Evolutionary conservation across 2,797 vertebrate genomes (phyloP).

Genomic region (Leuciscus waleckii): DNA sequence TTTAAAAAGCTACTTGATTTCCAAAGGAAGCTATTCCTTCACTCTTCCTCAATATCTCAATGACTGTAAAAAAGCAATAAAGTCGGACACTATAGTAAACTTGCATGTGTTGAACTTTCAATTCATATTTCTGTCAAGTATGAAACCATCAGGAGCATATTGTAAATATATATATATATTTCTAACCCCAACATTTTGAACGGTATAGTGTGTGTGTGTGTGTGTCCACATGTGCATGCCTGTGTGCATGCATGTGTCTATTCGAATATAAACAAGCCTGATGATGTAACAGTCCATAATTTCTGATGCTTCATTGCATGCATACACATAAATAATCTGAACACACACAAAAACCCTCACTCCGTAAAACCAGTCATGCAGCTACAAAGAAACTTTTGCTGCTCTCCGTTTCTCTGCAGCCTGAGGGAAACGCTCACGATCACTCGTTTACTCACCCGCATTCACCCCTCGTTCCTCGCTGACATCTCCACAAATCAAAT

Average conservation of each 20-base stretch:
- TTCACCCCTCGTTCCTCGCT: conserved; percentile 42
- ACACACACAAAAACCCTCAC: conserved; percentile 14
- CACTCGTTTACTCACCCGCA: conserved; percentile 41
- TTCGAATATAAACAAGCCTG: conserved; percentile 53
- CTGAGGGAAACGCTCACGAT: conserved; percentile 9
- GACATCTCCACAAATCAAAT: conserved; percentile 35
- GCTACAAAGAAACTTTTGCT: conserved; percentile 24
- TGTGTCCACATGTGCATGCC: neutral
- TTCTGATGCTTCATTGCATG: conserved; percentile 24
- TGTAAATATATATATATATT: too few relatives aligned
- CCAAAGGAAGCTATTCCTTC: too few relatives aligned
- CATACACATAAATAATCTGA: conserved; percentile 32
- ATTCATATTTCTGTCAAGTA: too few relatives aligned
- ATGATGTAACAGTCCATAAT: conserved; percentile 47
- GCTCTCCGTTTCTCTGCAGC: neutral
- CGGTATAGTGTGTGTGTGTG: too few relatives aligned
- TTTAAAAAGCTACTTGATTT: too few relatives aligned
- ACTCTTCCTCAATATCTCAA: too few relatives aligned
- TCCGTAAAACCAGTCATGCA: conserved; percentile 39
- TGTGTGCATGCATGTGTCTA: neutral
- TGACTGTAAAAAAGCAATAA: too few relatives aligned
- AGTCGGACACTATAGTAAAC: too few relatives aligned
- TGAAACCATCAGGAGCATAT: too few relatives aligned
- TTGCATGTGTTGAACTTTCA: too few relatives aligned
- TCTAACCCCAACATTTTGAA: too few relatives aligned